phyloP scores from a whole-genome alignment of 2,888 invertebrate genomes.

The Sinelater perroti region DNA sequence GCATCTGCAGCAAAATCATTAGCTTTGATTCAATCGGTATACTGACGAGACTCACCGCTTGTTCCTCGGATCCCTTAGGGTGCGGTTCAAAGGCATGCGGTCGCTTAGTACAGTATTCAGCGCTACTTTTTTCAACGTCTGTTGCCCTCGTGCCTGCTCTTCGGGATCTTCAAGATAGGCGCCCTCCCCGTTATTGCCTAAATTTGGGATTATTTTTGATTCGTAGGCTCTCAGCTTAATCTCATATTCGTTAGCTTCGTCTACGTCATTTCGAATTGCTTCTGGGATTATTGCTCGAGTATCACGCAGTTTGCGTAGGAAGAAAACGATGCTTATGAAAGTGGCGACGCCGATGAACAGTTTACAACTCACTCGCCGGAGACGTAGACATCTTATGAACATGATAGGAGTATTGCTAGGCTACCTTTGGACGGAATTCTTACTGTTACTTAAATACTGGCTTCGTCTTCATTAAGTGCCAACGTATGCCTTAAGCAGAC shows the following conservation, averaged over 20 bases:
- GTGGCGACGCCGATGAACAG: not conserved
- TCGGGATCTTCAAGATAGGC: conserved; percentile 74
- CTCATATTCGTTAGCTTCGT: conserved; percentile 20
- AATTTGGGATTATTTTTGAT: conserved; percentile 69
- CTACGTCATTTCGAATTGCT: not conserved
- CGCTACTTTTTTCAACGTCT: conserved; percentile 81
- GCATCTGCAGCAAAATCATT: conserved; percentile 63
- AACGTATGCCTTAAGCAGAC: not conserved
- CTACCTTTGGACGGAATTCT: conserved; percentile 22
- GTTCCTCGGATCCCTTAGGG: conserved; percentile 72
- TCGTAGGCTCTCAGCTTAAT: conserved; percentile 60
- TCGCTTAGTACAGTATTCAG: conserved; percentile 90
- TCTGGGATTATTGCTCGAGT: not conserved
- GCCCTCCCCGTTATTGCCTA: conserved; percentile 78
- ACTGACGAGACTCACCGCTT: conserved; percentile 55
- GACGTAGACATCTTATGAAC: conserved; percentile 25
- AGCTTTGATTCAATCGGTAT: no score
- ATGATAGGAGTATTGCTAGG: conserved; percentile 15
- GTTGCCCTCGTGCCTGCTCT: conserved; percentile 73
- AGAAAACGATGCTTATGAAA: conserved; percentile 10
- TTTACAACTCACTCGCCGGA: conserved; percentile 9
- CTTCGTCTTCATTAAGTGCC: not conserved
- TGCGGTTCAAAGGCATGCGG: conserved; percentile 84
- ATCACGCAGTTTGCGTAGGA: conserved; percentile 14
- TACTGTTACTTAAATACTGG: conserved; percentile 12